Percentiles rank a stretch among this genome's conserved stretches.
These are phyloP conservation scores for Psylliodes chrysocephalus DNA, from an alignment of 2,888 invertebrate species.

Conservation along the genomic window DNA sequence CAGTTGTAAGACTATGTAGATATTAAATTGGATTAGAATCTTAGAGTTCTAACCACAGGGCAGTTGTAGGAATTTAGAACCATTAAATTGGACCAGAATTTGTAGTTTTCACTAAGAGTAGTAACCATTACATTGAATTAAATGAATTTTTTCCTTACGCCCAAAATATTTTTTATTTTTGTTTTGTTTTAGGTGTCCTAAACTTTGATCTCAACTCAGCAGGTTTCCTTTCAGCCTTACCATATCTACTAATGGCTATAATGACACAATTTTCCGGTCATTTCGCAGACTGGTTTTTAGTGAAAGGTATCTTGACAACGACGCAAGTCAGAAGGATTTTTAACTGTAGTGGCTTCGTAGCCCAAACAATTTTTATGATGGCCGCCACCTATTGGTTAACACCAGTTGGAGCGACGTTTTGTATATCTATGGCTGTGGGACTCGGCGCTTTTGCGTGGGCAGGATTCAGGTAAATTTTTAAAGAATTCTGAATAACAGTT, in stretches of 20 bases:
- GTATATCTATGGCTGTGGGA: slow-evolving; percentile 88
- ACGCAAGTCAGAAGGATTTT: slow-evolving; percentile 77
- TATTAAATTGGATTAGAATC: too few relatives aligned
- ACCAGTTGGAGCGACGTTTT: slow-evolving; percentile 75
- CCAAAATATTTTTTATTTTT: too few relatives aligned
- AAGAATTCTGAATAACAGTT: too few relatives aligned
- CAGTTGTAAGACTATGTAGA: too few relatives aligned
- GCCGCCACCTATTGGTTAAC: slow-evolving; percentile 81
- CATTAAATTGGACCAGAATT: too few relatives aligned
- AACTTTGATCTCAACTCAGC: slow-evolving; percentile 80
- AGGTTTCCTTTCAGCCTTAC: slow-evolving; percentile 86
- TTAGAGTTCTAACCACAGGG: too few relatives aligned
- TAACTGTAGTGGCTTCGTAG: slow-evolving; percentile 78
- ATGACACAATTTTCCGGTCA: slow-evolving; percentile 84
- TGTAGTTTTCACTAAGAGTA: too few relatives aligned
- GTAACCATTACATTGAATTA: too few relatives aligned
- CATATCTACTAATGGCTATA: slow-evolving; percentile 89
- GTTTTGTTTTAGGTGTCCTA: slow-evolving; percentile 76
- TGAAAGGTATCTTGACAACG: slow-evolving; percentile 73
- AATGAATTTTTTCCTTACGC: too few relatives aligned
- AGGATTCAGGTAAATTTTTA: slow-evolving; percentile 83
- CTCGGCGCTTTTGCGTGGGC: slow-evolving; percentile 94
- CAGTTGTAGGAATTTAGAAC: too few relatives aligned
- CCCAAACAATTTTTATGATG: slow-evolving; percentile 88
- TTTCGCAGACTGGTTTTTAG: slow-evolving; percentile 81